These are phyloP conservation scores for Psephotus haematonotus DNA, from an alignment of 2,113 vertebrate species.

Conservation along the genomic window DNA sequence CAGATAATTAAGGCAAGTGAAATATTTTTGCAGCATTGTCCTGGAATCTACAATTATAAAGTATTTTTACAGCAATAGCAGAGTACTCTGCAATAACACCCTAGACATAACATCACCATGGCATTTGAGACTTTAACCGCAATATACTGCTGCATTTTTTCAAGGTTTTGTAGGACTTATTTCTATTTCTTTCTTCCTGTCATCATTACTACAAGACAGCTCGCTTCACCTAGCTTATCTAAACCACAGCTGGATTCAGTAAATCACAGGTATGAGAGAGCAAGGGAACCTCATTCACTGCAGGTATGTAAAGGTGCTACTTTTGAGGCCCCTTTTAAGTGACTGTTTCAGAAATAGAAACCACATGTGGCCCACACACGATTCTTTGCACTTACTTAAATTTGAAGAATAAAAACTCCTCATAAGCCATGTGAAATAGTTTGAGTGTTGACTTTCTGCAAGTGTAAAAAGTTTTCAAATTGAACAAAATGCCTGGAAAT, in stretches of 20 bases:
- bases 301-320: background rate
- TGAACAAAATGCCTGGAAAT: background rate
- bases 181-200: background rate
- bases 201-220: background rate
- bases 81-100: background rate
- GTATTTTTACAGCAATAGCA: background rate
- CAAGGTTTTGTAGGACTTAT: background rate
- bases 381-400: background rate
- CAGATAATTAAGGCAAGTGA: background rate
- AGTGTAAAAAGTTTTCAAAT: background rate
- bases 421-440: accelerated
- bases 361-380: background rate
- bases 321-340: background rate
- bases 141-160: background rate
- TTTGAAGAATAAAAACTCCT: background rate
- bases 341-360: background rate
- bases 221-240: background rate
- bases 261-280: background rate
- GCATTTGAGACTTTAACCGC: background rate
- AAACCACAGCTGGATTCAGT: background rate
- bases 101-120: background rate
- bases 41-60: background rate
- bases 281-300: background rate
- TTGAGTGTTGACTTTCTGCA: background rate
- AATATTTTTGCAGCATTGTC: background rate